Conservation (phyloP, 2,888 invertebrate species). For the Tortrix viridana region DNA sequence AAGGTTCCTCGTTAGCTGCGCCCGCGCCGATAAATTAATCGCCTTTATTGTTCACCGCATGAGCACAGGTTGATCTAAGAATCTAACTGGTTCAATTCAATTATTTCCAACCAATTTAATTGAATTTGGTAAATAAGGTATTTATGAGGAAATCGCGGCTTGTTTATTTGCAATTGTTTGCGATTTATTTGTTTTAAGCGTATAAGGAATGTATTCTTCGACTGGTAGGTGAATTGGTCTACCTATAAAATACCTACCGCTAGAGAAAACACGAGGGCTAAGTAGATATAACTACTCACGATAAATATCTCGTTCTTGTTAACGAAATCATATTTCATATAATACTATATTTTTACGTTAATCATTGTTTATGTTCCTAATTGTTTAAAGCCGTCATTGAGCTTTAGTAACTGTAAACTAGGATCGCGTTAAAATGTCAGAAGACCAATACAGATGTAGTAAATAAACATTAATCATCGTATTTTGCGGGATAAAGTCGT, state of each 20-base stretch:
- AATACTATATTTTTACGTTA: too few relatives aligned
- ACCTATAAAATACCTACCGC: neutral
- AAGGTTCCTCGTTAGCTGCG: slow-evolving; percentile 73
- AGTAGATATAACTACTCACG: neutral
- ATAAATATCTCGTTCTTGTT: too few relatives aligned
- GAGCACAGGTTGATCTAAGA: slow-evolving; percentile 58
- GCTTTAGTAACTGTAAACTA: too few relatives aligned
- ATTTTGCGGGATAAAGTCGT: too few relatives aligned
- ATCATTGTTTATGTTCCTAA: too few relatives aligned
- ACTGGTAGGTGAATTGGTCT: slow-evolving; percentile 10
- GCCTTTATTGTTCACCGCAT: slow-evolving; percentile 73
- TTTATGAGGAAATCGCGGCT: slow-evolving; percentile 25
- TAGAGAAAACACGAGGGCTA: neutral
- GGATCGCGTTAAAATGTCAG: too few relatives aligned
- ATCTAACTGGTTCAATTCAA: slow-evolving; percentile 36
- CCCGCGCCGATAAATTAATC: slow-evolving; percentile 75
- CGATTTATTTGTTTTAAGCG: slow-evolving; percentile 27
- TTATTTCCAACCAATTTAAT: slow-evolving; percentile 35
- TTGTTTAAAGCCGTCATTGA: too few relatives aligned
- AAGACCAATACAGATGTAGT: too few relatives aligned
- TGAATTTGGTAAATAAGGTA: slow-evolving; percentile 33
- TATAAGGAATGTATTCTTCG: slow-evolving; percentile 25
- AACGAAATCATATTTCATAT: too few relatives aligned
- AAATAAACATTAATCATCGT: too few relatives aligned
- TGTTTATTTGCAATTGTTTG: slow-evolving; percentile 31